Base-by-base conservation (phyloP, 2,797 vertebrate genomes). In the Thunnus albacares region DNA sequence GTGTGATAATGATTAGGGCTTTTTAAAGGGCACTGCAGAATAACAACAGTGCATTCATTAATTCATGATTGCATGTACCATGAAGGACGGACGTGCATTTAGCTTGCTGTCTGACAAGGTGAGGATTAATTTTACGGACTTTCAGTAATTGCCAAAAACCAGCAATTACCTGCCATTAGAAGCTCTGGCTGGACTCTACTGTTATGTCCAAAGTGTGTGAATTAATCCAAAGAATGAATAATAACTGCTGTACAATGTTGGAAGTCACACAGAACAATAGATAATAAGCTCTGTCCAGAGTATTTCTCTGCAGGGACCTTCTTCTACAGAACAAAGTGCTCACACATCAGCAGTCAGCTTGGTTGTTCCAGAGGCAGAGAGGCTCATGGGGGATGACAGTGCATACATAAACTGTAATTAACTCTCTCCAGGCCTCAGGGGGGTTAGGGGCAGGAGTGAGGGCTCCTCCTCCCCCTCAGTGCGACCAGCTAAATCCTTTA, bases 351-450 rank as follows among this genome's bases (percentile, higher is more conserved):
- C 79, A 83, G 81, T 89, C 85, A 67, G 85, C 81, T 59, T 35
- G 70, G 68, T 68, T 80, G 81, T 81, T 85, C 83, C 86, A 82
- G 80, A 86, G 83, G 80, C 76, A 80, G 64, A 80, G 87, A 84
- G 87, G 77, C 93, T 94, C 93, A 73, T 26, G 78, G 90, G 90
- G 72, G 91, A 91, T 92, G 92, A 90, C 90, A 75, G 86, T 79
- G 85, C 90, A 95, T 87, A 79, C 77, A 75, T 86, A 84, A 92
- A 90, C 91, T 91, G 89, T 94, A 94, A 94, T 95, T 95, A 94
- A 88, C 88, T 90, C 92, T 91, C 86, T 90, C 77, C 47, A 79
- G 64, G 81, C 81, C 90, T 90, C 89, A 38, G 11, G 22, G 68
- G 87, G 58, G 66, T 55, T 80, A 11, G 72, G 80, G 82, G 68